These are phyloP conservation scores for Noctua janthe DNA, from an alignment of 2,888 invertebrate genomes.

Conservation along the genomic window DNA sequence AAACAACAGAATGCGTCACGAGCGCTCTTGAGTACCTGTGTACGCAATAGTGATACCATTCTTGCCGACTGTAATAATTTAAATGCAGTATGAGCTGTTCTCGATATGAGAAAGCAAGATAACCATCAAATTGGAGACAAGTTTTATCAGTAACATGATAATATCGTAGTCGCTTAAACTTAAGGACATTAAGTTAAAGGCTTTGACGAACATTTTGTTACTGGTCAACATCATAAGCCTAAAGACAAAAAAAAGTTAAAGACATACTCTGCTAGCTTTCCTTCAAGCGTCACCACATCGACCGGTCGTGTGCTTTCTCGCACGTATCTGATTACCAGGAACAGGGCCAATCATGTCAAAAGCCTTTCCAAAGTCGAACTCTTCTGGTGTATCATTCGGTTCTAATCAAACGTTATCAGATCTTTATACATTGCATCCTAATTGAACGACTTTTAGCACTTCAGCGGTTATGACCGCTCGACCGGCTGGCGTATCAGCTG, in stretches of 20 bases:
- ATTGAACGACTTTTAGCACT: constrained; percentile 32
- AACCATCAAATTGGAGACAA: background rate
- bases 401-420: constrained; percentile 39
- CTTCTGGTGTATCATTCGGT: background rate
- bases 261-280: no score
- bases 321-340: background rate
- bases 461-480: constrained; percentile 16
- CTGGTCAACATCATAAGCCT: background rate
- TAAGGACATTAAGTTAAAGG: background rate
- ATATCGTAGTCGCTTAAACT: background rate
- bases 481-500: constrained; percentile 27
- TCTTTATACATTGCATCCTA: constrained; percentile 17
- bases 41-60: background rate
- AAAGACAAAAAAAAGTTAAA: background rate
- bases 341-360: background rate
- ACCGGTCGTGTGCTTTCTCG: no score
- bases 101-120: background rate
- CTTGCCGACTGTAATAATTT: background rate
- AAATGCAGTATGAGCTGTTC: no score
- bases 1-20: background rate
- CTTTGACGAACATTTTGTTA: background rate
- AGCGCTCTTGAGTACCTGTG: background rate
- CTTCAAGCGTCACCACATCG: background rate
- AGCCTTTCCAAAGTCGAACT: background rate
- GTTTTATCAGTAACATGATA: background rate